A percentile compares a stretch with the other conserved stretches of the same genome.
These are phyloP conservation scores for Labia minor DNA, from an alignment of 2,888 invertebrate genomes.

Conservation along the genomic window DNA sequence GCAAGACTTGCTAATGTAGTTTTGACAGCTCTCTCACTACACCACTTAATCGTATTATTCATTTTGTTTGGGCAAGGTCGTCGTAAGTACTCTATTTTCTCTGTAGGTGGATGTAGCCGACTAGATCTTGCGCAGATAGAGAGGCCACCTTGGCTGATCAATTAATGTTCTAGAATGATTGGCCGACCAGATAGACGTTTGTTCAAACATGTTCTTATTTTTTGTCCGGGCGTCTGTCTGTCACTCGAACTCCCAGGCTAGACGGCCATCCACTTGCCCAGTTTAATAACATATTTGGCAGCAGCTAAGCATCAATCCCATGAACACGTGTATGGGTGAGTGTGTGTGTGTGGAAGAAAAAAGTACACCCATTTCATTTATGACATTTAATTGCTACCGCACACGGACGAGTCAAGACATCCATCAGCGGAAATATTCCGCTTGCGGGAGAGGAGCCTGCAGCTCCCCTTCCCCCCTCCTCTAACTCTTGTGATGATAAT, in stretches of 20 bases:
- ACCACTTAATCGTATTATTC: too few species aligned
- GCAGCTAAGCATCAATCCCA: neutral
- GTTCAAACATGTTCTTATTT: neutral
- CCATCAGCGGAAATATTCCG: constrained; percentile 3
- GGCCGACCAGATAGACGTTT: neutral
- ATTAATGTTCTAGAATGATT: neutral
- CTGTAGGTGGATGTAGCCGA: too few species aligned
- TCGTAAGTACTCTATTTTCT: too few species aligned
- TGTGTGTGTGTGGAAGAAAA: neutral
- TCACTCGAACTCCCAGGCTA: neutral
- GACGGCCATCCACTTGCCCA: neutral
- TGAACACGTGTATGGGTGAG: neutral
- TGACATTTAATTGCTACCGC: constrained; percentile 13
- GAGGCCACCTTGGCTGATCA: neutral
- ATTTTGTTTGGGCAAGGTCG: too few species aligned
- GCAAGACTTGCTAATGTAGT: too few species aligned
- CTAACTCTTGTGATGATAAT: neutral
- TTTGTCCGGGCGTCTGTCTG: neutral
- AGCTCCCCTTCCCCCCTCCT: neutral
- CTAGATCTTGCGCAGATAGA: too few species aligned
- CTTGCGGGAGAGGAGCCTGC: neutral
- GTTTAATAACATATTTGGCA: constrained; percentile 7
- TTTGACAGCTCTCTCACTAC: too few species aligned
- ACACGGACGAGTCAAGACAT: neutral
- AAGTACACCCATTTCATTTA: constrained; percentile 13